A percentile compares a stretch with the other conserved stretches of the same genome.
phyloP scores from a whole-genome alignment of 2,797 vertebrate genomes.

The Eospalax fontanierii region DNA sequence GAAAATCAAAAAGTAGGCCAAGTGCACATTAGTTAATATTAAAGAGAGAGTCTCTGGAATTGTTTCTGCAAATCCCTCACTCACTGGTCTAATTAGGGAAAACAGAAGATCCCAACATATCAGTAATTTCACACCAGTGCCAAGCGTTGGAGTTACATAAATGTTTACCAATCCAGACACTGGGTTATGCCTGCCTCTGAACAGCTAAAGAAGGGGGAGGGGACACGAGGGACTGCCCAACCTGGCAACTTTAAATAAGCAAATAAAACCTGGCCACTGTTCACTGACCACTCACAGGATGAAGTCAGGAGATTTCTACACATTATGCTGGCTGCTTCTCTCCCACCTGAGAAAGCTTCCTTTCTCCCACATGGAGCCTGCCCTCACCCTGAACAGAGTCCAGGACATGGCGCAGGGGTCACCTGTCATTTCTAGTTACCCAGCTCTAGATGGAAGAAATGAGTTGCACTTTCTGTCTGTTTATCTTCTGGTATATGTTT shows the following conservation, averaged over 20 bases:
- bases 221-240: conserved; percentile 30
- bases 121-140: conserved; percentile 85
- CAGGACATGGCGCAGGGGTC: neutral
- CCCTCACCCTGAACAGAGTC: neutral
- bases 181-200: conserved; percentile 50
- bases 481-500: conserved; percentile 68
- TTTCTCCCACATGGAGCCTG: conserved; percentile 48
- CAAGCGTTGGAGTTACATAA: conserved; percentile 80
- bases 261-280: conserved; percentile 27
- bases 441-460: conserved; percentile 69
- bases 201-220: conserved; percentile 10
- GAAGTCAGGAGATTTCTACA: conserved; percentile 64
- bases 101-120: conserved; percentile 85
- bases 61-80: conserved; percentile 87
- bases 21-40: conserved; percentile 88
- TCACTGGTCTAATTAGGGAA: conserved; percentile 88
- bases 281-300: conserved; percentile 22
- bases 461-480: conserved; percentile 46
- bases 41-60: conserved; percentile 88
- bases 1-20: conserved; percentile 88
- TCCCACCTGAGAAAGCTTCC: conserved; percentile 29
- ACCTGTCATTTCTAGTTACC: conserved; percentile 49
- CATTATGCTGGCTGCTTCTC: conserved; percentile 61
- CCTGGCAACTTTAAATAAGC: no score
- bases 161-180: conserved; percentile 81